Percentiles rank a stretch among this genome's conserved stretches.
Conservation (phyloP, 2,113 vertebrate genomes). For the Perccottus glenii region DNA sequence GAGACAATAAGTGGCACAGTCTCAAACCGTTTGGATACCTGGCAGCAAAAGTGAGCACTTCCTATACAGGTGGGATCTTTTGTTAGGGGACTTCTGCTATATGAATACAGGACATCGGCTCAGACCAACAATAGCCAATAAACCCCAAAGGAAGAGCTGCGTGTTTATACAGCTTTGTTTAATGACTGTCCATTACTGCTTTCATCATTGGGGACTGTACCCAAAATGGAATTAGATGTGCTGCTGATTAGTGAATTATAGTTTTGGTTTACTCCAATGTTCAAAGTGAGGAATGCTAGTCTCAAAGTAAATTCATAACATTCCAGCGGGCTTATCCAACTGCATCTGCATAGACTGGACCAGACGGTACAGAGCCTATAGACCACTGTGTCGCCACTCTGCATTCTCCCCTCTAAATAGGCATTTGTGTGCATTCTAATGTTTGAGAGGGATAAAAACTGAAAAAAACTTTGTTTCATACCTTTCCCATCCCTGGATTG, state of each 20-base stretch:
- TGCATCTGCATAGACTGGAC: constrained; percentile 61
- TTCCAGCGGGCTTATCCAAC: constrained; percentile 71
- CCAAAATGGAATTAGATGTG: constrained; percentile 51
- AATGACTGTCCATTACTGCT: constrained; percentile 62
- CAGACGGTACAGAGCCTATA: constrained; percentile 45
- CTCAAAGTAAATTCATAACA: constrained; percentile 66
- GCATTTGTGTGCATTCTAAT: constrained; percentile 32
- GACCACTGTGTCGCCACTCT: constrained; percentile 54
- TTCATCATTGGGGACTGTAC: constrained; percentile 41
- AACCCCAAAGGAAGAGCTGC: constrained; percentile 73
- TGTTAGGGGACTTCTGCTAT: constrained; percentile 72
- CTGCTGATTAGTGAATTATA: constrained; percentile 46
- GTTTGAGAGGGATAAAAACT: constrained; percentile 13
- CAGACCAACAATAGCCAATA: constrained; percentile 76
- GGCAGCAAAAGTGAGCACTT: constrained; percentile 64
- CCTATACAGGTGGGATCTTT: constrained; percentile 77
- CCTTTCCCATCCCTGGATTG: constrained; percentile 97
- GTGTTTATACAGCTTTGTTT: constrained; percentile 70
- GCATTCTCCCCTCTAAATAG: constrained; percentile 49
- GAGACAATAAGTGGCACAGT: constrained; percentile 57
- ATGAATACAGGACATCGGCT: constrained; percentile 73
- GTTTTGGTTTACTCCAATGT: constrained; percentile 38
- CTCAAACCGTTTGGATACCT: constrained; percentile 63
- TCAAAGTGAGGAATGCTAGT: constrained; percentile 41
- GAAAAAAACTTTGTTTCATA: constrained; percentile 59